phyloP scores from a whole-genome alignment of 2,113 vertebrate genomes.

The Hippoglossus stenolepis region DNA sequence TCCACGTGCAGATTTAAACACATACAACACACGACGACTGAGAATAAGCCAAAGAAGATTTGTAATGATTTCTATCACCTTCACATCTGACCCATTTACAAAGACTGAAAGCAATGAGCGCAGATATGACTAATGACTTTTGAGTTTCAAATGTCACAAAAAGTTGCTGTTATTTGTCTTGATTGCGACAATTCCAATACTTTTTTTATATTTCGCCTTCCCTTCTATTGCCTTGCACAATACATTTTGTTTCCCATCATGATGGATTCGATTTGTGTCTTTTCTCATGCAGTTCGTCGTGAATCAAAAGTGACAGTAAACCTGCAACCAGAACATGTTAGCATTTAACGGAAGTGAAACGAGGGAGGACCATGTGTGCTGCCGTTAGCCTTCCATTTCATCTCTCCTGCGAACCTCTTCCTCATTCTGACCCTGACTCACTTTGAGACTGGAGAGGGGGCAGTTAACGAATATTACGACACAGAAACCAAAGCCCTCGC shows the following conservation, averaged over 20 bases:
- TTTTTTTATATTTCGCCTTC: background rate
- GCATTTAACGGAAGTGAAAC: conserved; percentile 62
- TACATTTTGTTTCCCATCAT: background rate
- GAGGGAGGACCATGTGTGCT: conserved; percentile 27
- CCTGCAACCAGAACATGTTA: conserved; percentile 13
- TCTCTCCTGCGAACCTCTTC: conserved; percentile 64
- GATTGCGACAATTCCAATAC: too few relatives aligned
- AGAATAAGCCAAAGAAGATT: background rate
- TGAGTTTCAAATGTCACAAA: background rate
- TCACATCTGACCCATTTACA: too few relatives aligned
- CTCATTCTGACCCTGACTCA: conserved; percentile 78
- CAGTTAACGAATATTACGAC: conserved; percentile 69
- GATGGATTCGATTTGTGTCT: background rate
- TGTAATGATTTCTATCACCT: background rate
- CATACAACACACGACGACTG: background rate
- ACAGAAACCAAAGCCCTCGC: conserved; percentile 72
- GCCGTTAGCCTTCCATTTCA: conserved; percentile 56
- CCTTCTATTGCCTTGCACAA: background rate
- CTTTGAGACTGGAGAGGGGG: conserved; percentile 20
- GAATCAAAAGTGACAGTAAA: conserved; percentile 32
- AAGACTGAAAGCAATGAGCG: too few relatives aligned
- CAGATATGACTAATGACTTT: background rate
- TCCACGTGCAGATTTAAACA: conserved; percentile 13
- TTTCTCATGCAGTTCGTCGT: background rate
- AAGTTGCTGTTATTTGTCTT: too few relatives aligned